Base-by-base conservation (phyloP, 2,113 vertebrate genomes). In the Limanda limanda region DNA sequence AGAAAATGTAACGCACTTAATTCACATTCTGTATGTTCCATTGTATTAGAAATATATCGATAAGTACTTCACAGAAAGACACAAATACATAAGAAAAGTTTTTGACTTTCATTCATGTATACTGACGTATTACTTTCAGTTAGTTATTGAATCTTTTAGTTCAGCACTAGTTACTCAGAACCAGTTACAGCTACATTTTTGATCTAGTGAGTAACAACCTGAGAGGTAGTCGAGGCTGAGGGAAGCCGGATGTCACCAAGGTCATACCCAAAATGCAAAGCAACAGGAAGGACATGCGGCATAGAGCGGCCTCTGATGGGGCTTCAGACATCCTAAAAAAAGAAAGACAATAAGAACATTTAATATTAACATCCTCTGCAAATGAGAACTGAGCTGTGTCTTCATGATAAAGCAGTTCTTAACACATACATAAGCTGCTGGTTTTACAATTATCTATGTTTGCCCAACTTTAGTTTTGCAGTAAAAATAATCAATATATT, bases 211-310 rank as follows among this genome's bases (percentile, higher is more conserved):
- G 12, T 27, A 58, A 52, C 6, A 51, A 94, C 93, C 89, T 91
- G 71, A 84, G 73, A 72, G 74, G 81, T 5, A 86, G 68, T 13
- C 56, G 86, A 59, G 88, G 68, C 23, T 88, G 92, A 23, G 94
- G 93, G 69, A 93, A 92, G 64, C 90, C 89, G 15, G 88, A 84
- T 8, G 88, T 86, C 76, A 83, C 21, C 51, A 86, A 13, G 47
- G 82, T 91, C 74, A 89, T 76, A 74, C 76, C 78, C 81, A 94
- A 70, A 69, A 93, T 70, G 52, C 87, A 86, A 31, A 93, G 66
- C 67, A 92, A 40, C n/a, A 92, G 74, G 59, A 90, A 47, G 17
- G 84, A 79, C 25, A 71, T 10, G 3, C 81, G 78, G 6, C 78
- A 57, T 21, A 79, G 47, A 47, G 64, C 12, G 9, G 35, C 8